These are phyloP conservation scores for Chrysocyon brachyurus DNA, from an alignment of 2,797 vertebrate genomes.

Conservation along the genomic window DNA sequence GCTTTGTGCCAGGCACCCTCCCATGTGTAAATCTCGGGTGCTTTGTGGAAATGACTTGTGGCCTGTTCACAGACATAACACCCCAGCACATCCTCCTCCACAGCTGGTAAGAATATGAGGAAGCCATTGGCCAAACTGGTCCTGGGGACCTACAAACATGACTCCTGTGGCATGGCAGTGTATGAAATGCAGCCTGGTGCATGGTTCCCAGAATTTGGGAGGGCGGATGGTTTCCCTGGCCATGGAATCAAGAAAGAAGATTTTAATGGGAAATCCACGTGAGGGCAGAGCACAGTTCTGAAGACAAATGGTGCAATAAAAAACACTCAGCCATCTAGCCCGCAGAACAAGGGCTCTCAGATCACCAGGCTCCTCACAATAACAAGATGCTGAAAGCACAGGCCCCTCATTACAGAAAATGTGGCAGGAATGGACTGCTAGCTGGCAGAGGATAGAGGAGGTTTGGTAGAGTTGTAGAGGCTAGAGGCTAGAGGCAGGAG, in stretches of 20 bases:
- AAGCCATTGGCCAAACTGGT: background rate
- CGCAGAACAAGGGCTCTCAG: background rate
- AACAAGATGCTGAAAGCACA: background rate
- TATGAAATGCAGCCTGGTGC: background rate
- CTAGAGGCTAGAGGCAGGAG: background rate
- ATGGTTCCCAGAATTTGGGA: background rate
- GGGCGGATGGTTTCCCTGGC: background rate
- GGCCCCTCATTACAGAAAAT: background rate
- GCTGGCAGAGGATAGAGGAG: background rate
- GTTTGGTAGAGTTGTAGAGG: background rate
- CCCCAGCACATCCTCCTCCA: background rate
- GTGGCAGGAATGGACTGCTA: background rate
- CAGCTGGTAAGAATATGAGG: rapidly evolving
- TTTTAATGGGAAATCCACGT: background rate
- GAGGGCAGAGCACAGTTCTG: background rate
- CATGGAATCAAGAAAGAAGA: background rate
- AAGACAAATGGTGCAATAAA: background rate
- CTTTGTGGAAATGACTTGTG: background rate
- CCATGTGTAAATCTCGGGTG: background rate
- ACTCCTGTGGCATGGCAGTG: background rate
- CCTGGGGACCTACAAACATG: background rate
- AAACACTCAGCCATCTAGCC: background rate
- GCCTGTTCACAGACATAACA: background rate
- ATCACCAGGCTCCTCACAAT: background rate
- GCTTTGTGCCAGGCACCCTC: background rate